Base-by-base conservation (phyloP, 1,140 invertebrate genomes). In the Anthonomus grandis region DNA sequence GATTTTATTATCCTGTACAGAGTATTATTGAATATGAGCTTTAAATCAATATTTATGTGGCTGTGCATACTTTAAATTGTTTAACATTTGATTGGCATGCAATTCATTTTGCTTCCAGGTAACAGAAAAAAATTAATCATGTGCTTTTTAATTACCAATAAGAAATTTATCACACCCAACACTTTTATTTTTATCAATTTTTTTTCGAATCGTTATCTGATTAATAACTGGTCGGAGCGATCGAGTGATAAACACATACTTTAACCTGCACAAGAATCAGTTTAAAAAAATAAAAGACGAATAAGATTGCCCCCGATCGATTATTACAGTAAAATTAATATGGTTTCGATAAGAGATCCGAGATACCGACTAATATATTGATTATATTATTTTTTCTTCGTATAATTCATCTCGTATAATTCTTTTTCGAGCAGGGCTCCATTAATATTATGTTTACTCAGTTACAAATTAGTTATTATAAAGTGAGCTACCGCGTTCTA, bases 201-300 rank as follows among this genome's bases (percentile, higher is more conserved):
- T n/a, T n/a, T n/a, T n/a, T n/a, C n/a, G n/a, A n/a, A n/a, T n/a
- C n/a, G n/a, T n/a, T n/a, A n/a, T n/a, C n/a, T n/a, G n/a, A n/a
- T n/a, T n/a, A n/a, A 44, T 44, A 44, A 44, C 24, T 21, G 4
- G n/a, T 44, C 12, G 22, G 42, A 22, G 1, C 21, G 42, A 45
- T 45, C 42, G 22, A 17, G 18, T 25, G 42, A 45, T 25, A 45
- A 45, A 23, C 42, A 45, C 12, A 45, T 45, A 45, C 27, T 45
- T 45, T 45, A 45, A 25, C 42, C 24, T 13, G 21, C 24, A 45
- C 42, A 45, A 45, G 27, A 45, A 45, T 45, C 42, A 45, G 27
- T 45, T 45, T 42, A 23, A 25, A 25, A 45, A 23, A 45, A 45
- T 45, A 45, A 45, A 45, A 22, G 42, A 45, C 22, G 42, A 45